Base-by-base conservation (phyloP, 1,140 invertebrate species). In the Platyscapa corneri region DNA sequence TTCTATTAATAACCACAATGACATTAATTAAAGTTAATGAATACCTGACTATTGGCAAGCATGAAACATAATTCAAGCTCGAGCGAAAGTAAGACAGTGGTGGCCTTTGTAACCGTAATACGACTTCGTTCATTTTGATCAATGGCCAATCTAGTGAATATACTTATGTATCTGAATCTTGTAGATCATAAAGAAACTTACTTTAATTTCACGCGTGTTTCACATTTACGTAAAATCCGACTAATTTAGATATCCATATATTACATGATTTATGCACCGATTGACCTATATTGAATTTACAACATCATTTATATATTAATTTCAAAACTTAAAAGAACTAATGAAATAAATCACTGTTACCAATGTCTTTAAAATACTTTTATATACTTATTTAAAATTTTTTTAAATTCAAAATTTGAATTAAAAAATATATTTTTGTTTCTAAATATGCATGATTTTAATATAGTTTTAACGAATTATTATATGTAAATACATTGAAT, bases 21-120 rank as follows among this genome's bases (percentile, higher is more conserved):
- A 87, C 83, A 92, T 91, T 91, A 91, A 91, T 92, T 92, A 92
- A 83, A 89, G 87, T 89, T 90, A 91, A 91, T 90, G 88, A 90
- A 90, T 89, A 89, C 88, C 90, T 89, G 89, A 76, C 83, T 88
- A 90, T 92, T 89, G 90, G 87, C 88, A 86, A 91, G 83, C 90
- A 87, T 88, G 82, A 67, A 88, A 81, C 87, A 90, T 91, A 91
- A 89, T 89, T 91, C 75, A 84, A 32, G 16, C 53, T 32, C 6
- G 37, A 20, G 39, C 34, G 27, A 65, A 23, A n/a, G 60, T 30
- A 46, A 75, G 72, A 76, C 82, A 76, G 53, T 32, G 72, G 0
- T 27, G 20, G 53, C 7, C 60, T 65, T 84, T 74, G 76, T 78
- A 42, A 60, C 12, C 32, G 64, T 78, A 14, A 10, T 87, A 10